Evolutionary conservation across 2,888 invertebrate genomes (phyloP), one percentile per base, ranked within the genome.

Genomic region (Muschampia plurimacula): DNA sequence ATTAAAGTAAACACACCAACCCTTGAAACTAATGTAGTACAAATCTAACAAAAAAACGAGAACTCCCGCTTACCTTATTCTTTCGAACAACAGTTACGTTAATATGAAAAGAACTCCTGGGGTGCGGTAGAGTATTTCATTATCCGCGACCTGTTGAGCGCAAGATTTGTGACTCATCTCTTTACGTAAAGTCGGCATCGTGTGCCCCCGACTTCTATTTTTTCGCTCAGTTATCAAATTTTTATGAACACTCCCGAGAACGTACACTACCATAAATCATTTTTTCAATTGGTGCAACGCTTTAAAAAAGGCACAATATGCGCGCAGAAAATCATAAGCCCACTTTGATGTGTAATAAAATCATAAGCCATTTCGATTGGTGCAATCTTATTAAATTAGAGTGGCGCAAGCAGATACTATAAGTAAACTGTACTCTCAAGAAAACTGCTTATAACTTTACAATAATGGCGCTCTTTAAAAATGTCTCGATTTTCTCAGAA

Each of bases 81-180:
- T 85, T 87, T 84, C 81, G 83, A 88, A 90, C 88, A 89, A 89
- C 86, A 86, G 89, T 88, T 89, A 88, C 88, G 89, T 89, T 88
- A 91, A 92, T 90, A 89, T 89, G 87, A 84, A 86, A 87, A 86
- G 85, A 87, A 84, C 88, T 89, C 87, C 87, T 85, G 84, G 83
- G 84, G 86, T 83, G 87, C 86, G 83, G 83, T 80, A 76, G 86
- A 89, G 87, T 91, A 89, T 89, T 92, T 90, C 89, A 91, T 92
- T 92, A 91, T 89, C 88, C 85, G 82, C 90, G 90, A 93, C 93
- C 93, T 93, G 92, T 92, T 93, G 92, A 92, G 83, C 89, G 83
- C 86, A 83, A 88, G 89, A 90, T 89, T 89, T 90, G 88, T 88
- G 85, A 88, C 82, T 90, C 87, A 86, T 89, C 88, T 86, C 78